Percentiles rank a stretch among this genome's conserved stretches.
Conservation (phyloP, 2,888 invertebrate genomes). For the Scrobipalpa atriplicella region DNA sequence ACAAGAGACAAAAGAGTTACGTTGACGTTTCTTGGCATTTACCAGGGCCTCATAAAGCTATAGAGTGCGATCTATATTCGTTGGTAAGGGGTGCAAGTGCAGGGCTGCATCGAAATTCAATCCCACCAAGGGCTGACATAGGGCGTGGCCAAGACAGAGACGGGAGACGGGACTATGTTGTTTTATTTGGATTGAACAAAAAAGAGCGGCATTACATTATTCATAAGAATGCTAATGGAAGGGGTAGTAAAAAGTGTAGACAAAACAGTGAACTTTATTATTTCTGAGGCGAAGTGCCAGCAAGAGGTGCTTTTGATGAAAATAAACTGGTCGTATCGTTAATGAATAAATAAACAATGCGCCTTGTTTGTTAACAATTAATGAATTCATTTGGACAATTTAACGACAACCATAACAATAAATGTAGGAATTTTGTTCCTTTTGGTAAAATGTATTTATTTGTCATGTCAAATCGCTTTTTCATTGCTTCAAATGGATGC, state of each 20-base stretch:
- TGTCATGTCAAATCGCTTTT: constrained; percentile 10
- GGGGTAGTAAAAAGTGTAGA: constrained; percentile 54
- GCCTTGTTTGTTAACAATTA: constrained; percentile 49
- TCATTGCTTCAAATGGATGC: background rate
- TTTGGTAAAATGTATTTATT: background rate
- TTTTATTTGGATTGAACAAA: constrained; percentile 41
- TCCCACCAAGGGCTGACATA: constrained; percentile 33
- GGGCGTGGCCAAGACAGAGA: constrained; percentile 42
- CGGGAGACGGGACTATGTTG: constrained; percentile 44
- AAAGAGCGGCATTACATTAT: constrained; percentile 56
- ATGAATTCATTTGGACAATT: constrained; percentile 48
- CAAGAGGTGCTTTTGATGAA: constrained; percentile 28
- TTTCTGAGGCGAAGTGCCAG: constrained; percentile 39
- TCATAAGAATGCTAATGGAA: constrained; percentile 61
- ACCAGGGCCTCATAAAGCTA: constrained; percentile 45
- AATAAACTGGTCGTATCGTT: constrained; percentile 34
- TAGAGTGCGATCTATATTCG: constrained; percentile 32
- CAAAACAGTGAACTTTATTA: constrained; percentile 57
- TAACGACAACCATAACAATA: constrained; percentile 36
- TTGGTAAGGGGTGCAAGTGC: constrained; percentile 25
- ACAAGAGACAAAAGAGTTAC: constrained; percentile 41
- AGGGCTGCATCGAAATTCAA: constrained; percentile 37
- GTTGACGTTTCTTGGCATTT: constrained; percentile 42
- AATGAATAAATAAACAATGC: constrained; percentile 45
- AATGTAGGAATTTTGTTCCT: background rate